A percentile compares a stretch with the other conserved stretches of the same genome.
phyloP scores from a whole-genome alignment of 2,113 vertebrate genomes.

The Campylomormyrus tamandua region DNA sequence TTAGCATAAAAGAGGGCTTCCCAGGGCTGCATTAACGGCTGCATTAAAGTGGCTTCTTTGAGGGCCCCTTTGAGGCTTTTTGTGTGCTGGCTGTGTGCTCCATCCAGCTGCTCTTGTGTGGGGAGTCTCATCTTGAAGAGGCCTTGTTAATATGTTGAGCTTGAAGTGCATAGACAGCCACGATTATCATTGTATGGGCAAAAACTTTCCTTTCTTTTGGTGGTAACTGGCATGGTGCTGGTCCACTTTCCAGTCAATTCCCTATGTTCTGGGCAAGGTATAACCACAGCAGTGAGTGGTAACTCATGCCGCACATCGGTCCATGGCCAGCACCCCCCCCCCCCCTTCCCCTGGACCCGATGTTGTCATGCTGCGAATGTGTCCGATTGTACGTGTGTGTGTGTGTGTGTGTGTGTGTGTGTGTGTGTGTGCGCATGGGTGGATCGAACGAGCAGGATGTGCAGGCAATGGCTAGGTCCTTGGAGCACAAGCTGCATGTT shows the following conservation, averaged over 20 bases:
- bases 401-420: background rate
- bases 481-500: background rate
- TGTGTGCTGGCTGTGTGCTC: background rate
- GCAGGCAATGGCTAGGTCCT: background rate
- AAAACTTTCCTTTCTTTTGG: background rate
- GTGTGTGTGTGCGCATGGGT: background rate
- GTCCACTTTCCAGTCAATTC: background rate
- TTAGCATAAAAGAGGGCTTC: background rate
- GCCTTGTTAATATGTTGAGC: background rate
- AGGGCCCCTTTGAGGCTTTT: background rate
- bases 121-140: background rate
- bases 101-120: background rate
- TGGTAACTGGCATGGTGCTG: background rate
- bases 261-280: background rate
- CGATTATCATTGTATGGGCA: background rate
- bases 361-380: background rate
- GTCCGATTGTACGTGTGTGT: background rate
- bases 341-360: background rate
- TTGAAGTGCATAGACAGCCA: background rate
- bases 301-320: background rate
- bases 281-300: background rate
- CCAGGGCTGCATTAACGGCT: background rate
- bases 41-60: background rate
- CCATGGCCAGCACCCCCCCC: no score
- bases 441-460: background rate